Evolutionary conservation across 2,888 invertebrate species (phyloP), one percentile per base, ranked within the genome.

Genomic region (Pammene fasciana): DNA sequence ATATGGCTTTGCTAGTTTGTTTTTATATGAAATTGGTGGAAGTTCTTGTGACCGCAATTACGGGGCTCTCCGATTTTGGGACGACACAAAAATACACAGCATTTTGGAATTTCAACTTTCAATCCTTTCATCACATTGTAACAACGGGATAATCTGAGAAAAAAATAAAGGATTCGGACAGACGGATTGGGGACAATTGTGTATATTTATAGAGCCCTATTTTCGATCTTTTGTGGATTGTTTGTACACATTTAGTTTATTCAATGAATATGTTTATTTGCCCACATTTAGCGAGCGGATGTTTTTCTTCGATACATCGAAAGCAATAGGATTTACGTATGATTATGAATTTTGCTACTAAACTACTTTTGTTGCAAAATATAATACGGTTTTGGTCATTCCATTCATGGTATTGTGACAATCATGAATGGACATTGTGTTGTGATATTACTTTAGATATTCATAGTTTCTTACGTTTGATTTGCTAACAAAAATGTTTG

Each of bases 211-310:
- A 82, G 80, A 77, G 77, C 72, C 78, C 79, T 82, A 83, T 82
- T 81, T 82, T 77, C 71, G 70, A 75, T 74, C 79, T 75, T 78
- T 86, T 86, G 85, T 86, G 70, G 72, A 73, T 73, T 90, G 89
- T 90, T 90, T 90, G 86, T 88, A 80, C 90, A 92, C 86, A 86
- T 90, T 89, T 83, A 84, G 84, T 85, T 85, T 82, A 87, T 86
- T 84, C 86, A 85, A 75, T 78, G 76, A 72, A 76, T 62, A 62
- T 79, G 81, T 82, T 84, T 88, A 85, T 85, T 86, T 88, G 86
- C 80, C 85, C 89, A 89, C 86, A 86, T 87, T 88, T 85, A 85
- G 86, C 82, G 62, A 75, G 73, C 86, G 89, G 86, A 90, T 88
- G 89, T 90, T 90, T 86, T 86, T 86, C 83, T 86, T 84, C 75